Evolutionary conservation across 92 coral and sea anemone genomes (phyloP).

Genomic region (Epizoanthus illoricatus): DNA sequence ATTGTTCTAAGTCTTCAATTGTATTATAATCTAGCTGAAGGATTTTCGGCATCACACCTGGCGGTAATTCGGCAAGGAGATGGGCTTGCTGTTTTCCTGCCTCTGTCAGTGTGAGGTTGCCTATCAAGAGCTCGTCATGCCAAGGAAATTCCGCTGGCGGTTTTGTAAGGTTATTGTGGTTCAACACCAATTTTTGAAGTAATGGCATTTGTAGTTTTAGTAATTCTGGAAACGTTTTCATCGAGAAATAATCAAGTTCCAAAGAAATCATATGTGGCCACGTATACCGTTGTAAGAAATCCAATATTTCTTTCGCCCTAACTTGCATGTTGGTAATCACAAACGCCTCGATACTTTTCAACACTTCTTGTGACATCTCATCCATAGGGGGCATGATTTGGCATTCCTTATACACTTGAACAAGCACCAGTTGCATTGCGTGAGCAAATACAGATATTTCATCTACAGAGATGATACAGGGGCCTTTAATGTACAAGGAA

Average conservation of each 20-base stretch:
- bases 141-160: constrained; percentile 72
- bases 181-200: constrained; percentile 58
- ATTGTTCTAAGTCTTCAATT: constrained; percentile 18
- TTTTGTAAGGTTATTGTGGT: constrained; percentile 37
- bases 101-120: background rate
- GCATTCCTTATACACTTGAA: background rate
- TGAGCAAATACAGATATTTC: constrained; percentile 56
- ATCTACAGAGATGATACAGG: constrained; percentile 44
- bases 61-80: background rate
- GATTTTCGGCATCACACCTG: constrained; percentile 16
- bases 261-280: constrained; percentile 72
- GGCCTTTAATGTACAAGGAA: constrained; percentile 34
- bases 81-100: background rate
- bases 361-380: background rate
- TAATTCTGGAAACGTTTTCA: constrained; percentile 46
- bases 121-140: constrained; percentile 36
- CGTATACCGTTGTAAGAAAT: constrained; percentile 27
- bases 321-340: background rate
- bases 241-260: constrained; percentile 37
- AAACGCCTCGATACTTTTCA: background rate
- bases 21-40: constrained; percentile 16
- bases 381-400: background rate
- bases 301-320: constrained; percentile 40
- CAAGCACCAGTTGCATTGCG: constrained; percentile 43
- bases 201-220: constrained; percentile 67